Evolutionary conservation across 2,888 invertebrate genomes (phyloP).

Genomic region (Parthenolecanium corni): DNA sequence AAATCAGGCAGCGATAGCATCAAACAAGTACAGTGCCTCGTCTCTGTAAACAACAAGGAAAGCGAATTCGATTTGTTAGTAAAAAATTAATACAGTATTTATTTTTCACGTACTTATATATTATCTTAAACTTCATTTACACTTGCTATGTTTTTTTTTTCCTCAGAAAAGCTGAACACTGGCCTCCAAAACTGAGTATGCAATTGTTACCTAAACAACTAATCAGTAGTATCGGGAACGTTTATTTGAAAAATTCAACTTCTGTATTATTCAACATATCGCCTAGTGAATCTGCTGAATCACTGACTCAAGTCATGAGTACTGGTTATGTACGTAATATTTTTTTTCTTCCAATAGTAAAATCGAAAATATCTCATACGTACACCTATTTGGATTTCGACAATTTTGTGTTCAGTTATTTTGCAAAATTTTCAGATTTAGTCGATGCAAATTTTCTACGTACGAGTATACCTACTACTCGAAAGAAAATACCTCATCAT

Average conservation of each 20-base stretch:
- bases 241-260: slow-evolving; percentile 80
- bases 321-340: slow-evolving; percentile 79
- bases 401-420: too few relatives aligned
- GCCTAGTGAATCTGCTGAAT: slow-evolving; percentile 73
- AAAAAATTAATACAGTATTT: too few relatives aligned
- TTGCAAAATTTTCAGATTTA: too few relatives aligned
- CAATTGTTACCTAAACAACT: slow-evolving; percentile 87
- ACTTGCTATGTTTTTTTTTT: slow-evolving; percentile 6
- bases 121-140: slow-evolving; percentile 1
- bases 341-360: too few relatives aligned
- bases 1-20: slow-evolving; percentile 48
- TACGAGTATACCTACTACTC: too few relatives aligned
- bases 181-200: slow-evolving; percentile 87
- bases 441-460: too few relatives aligned
- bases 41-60: slow-evolving; percentile 59
- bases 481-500: too few relatives aligned
- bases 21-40: slow-evolving; percentile 62
- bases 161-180: slow-evolving; percentile 73
- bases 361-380: too few relatives aligned
- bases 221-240: slow-evolving; percentile 79
- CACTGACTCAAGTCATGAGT: slow-evolving; percentile 81
- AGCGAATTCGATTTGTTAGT: slow-evolving; percentile 69
- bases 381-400: too few relatives aligned
- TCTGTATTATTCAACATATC: slow-evolving; percentile 82
- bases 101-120: background rate